Conservation (phyloP, 2,888 invertebrate species). For the Urechis unicinctus region DNA sequence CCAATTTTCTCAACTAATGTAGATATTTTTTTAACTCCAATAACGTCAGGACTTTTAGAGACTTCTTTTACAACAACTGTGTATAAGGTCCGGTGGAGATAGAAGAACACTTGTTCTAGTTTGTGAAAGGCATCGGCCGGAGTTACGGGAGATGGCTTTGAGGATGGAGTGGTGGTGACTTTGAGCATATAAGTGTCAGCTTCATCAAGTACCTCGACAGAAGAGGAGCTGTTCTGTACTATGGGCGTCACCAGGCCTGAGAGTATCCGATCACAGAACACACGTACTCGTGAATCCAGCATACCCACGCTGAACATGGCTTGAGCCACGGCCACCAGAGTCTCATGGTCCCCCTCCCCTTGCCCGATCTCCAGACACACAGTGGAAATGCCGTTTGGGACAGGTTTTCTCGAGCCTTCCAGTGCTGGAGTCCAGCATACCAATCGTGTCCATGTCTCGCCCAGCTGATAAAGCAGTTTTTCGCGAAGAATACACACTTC, state of each 20-base stretch:
- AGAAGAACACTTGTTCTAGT: constrained; percentile 17
- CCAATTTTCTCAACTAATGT: constrained; percentile 12
- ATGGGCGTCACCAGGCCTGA: constrained; percentile 14
- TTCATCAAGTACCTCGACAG: constrained; percentile 16
- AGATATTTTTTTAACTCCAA: neutral
- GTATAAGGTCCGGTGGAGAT: constrained; percentile 14
- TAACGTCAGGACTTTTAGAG: neutral
- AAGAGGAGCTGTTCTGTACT: constrained; percentile 13
- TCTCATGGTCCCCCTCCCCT: constrained; percentile 1
- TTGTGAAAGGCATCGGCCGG: constrained; percentile 19
- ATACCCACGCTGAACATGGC: constrained; percentile 17
- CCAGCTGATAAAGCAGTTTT: constrained; percentile 17
- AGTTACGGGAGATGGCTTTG: constrained; percentile 5
- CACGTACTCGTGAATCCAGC: constrained; percentile 17
- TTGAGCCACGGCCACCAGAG: constrained; percentile 8
- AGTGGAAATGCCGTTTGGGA: no score
- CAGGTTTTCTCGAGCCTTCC: neutral
- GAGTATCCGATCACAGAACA: constrained; percentile 17
- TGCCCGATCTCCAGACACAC: constrained; percentile 14
- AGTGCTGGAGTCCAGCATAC: constrained; percentile 15
- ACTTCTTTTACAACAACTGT: neutral
- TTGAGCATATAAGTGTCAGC: constrained; percentile 9
- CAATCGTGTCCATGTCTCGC: constrained; percentile 19
- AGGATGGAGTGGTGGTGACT: neutral
- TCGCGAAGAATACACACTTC: constrained; percentile 23